Evolutionary conservation across 2,888 invertebrate species (phyloP).

Genomic region (Lepidochrysops patricia): DNA sequence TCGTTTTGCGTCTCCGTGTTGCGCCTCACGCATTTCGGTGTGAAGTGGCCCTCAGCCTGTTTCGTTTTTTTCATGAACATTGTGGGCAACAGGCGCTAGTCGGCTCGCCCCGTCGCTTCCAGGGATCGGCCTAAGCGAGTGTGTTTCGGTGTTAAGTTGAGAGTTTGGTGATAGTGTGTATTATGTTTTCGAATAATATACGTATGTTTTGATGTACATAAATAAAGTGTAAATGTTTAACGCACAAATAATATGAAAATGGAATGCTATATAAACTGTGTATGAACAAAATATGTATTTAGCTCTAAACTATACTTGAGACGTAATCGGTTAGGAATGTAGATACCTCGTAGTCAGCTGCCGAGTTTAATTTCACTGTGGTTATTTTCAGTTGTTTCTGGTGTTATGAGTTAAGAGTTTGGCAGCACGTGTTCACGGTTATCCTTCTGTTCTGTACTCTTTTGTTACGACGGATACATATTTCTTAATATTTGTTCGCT

Average conservation of each 20-base stretch:
- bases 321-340: slow-evolving; percentile 52
- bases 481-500: neutral
- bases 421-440: slow-evolving; percentile 24
- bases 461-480: neutral
- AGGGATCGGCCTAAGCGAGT: slow-evolving; percentile 29
- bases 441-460: neutral
- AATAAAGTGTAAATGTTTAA: slow-evolving; percentile 73
- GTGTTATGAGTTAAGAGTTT: slow-evolving; percentile 15
- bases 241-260: slow-evolving; percentile 68
- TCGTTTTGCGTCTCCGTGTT: too few relatives aligned
- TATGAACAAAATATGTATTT: slow-evolving; percentile 57
- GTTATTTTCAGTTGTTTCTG: neutral
- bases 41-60: too few relatives aligned
- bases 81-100: neutral
- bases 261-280: slow-evolving; percentile 27
- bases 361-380: slow-evolving; percentile 26
- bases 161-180: slow-evolving; percentile 61
- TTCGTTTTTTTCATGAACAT: neutral
- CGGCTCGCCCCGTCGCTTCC: neutral
- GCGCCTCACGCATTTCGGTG: too few relatives aligned
- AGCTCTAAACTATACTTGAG: slow-evolving; percentile 60
- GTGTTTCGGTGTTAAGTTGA: slow-evolving; percentile 52
- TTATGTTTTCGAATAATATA: slow-evolving; percentile 67
- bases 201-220: slow-evolving; percentile 73
- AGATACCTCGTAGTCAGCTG: slow-evolving; percentile 43